Evolutionary conservation across 2,113 vertebrate species (phyloP).

Genomic region (Microcebus tavaratra): DNA sequence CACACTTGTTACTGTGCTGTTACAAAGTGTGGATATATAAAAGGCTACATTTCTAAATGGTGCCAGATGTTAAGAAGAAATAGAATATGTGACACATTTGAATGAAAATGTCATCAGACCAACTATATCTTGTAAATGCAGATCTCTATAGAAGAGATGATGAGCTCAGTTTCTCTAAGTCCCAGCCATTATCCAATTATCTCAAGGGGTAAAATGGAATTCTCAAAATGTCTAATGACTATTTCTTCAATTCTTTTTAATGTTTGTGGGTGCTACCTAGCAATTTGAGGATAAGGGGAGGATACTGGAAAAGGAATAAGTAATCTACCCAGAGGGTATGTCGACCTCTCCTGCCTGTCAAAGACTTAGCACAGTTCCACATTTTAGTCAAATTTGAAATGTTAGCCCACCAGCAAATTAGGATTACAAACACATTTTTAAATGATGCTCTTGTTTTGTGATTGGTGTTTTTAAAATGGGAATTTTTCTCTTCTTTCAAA

Average conservation of each 20-base stretch:
- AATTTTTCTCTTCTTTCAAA: neutral
- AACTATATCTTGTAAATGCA: neutral
- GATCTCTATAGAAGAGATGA: neutral
- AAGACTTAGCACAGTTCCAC: neutral
- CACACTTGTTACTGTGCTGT: neutral
- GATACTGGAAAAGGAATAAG: neutral
- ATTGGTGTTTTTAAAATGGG: neutral
- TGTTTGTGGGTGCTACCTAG: neutral
- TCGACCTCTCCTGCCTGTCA: too few species aligned
- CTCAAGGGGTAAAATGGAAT: neutral
- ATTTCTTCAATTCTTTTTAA: neutral
- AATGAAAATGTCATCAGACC: neutral
- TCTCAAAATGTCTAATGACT: neutral
- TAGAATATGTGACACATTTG: neutral
- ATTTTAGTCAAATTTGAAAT: neutral
- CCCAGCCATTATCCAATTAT: neutral
- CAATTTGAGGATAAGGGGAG: neutral
- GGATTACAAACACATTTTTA: neutral
- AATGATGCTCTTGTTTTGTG: neutral
- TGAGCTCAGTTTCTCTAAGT: neutral
- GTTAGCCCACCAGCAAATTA: neutral
- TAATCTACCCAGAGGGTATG: neutral
- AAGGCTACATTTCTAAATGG: conserved; percentile 2
- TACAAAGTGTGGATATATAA: neutral
- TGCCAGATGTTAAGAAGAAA: neutral